Evolutionary conservation across 2,797 vertebrate genomes (phyloP), one percentile per base, ranked within the genome.

Genomic region (Rhadinocentrus ornatus): DNA sequence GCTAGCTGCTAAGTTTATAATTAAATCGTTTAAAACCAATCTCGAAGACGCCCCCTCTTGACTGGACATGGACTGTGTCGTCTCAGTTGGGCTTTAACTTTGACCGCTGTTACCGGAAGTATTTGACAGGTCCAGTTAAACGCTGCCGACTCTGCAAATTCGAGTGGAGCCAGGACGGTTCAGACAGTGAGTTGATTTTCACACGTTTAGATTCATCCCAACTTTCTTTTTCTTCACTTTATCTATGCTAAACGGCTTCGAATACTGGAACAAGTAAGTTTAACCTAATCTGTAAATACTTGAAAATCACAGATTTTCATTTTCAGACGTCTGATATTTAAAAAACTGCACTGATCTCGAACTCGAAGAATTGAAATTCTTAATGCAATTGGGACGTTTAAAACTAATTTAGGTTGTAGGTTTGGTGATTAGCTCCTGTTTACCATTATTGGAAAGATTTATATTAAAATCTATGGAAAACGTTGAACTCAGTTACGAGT

Each of bases 41-140:
- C 6, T 44, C 18, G 6, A 6, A 44, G 16, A 20, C 41, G 1
- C 16, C 6, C 10, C 13, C 39, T 41, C 0, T 8, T 1, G 13
- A 0, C 3, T 39, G 4, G 41, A 12, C 0, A 18, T 35, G 2
- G 0, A 15, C 24, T 20, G 6, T 4, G 0, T 0, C 0, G 3
- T 0, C 1, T 3, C 8, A 1, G 0, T 0, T 0, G 0, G 3
- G 7, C 52, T 67, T 71, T 86, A 78, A 77, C n/a, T 69, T 56
- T 82, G 65, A 77, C 79, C 26, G 20, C 3, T 2, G 0, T 0
- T 0, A 2, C 56, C 83, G 81, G 85, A 83, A 57, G 57, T 48
- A 5, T 4, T 55, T 32, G 5, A 11, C 29, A 4, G 22, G 35
- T 64, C 59, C 0, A 0, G 7, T 8, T 60, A 2, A n/a, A 31